These are phyloP conservation scores for Gymnogyps californianus DNA, from an alignment of 2,113 vertebrate species.

Conservation along the genomic window DNA sequence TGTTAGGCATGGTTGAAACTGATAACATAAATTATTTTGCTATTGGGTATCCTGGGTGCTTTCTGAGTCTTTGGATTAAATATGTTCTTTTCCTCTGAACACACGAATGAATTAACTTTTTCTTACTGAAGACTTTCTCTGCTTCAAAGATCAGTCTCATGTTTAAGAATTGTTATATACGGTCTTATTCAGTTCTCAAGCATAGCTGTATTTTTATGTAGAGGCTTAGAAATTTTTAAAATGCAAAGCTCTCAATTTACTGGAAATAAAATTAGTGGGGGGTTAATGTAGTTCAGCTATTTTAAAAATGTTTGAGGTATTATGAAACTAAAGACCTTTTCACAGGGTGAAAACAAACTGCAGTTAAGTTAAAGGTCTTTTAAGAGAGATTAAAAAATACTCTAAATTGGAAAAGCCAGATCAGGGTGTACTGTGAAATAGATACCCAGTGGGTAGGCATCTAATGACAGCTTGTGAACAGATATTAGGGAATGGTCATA, in stretches of 20 bases:
- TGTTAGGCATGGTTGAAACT: not conserved
- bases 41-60: not conserved
- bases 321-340: slow-evolving; percentile 1
- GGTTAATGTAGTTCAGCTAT: not conserved
- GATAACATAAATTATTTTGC: not conserved
- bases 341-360: not conserved
- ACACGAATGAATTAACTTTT: not conserved
- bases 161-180: not conserved
- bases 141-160: not conserved
- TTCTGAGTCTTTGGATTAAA: not conserved
- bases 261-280: not conserved
- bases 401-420: not conserved
- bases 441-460: not conserved
- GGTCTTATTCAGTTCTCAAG: not conserved
- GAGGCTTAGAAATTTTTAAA: slow-evolving; percentile 16
- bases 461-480: not conserved
- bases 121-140: not conserved
- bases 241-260: not conserved
- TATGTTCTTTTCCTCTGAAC: not conserved
- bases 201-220: not conserved
- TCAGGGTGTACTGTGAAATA: not conserved
- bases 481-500: not conserved
- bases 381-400: not conserved
- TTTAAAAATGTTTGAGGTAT: not conserved
- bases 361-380: not conserved